Base-by-base conservation (phyloP, 2,888 invertebrate genomes). In the Margaritifera margaritifera region DNA sequence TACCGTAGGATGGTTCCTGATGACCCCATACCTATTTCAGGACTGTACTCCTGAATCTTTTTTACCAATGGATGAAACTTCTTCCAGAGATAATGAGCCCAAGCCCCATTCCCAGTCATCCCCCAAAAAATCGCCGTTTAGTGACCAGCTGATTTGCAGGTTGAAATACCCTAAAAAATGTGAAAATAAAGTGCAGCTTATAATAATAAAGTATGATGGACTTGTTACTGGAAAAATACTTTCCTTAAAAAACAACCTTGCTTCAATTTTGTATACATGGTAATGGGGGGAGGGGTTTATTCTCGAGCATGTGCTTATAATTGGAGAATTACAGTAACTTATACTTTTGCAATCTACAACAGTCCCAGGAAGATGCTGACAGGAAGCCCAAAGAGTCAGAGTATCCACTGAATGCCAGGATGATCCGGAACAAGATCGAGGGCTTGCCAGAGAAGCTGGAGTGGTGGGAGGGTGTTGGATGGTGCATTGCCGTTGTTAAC, bases 391-490 rank as follows among this genome's bases (percentile, higher is more conserved):
- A 42, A 42, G 42, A 42, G 15, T 42, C 42, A 15, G 42, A 42
- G 52, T 64, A 58, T 51, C 62, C 62, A 11, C 42, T 79, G n/a
- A 70, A 71, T 6, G 67, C 70, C 0, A 62, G 73, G 22, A 51
- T 77, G 20, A 51, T 80, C 8, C 62, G 66, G 18, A 71, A 65
- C 18, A 72, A 72, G 50, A 74, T 80, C 8, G 56, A 61, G 3
- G 75, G 72, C 25, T 68, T 80, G 15, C 80, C 80, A 1, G 60
- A 71, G 60, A 71, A 63, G 42, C 67, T 80, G 68, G 79, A 82
- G 62, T 82, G 80, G 80, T 79, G 77, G 73, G 81, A 81, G 64
- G 79, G 77, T 1, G 62, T 68, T 20, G 77, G 78, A 18, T 77
- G 77, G 56, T 72, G 72, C 62, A 69, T 74, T 19, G 73, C 78